Evolutionary conservation across 2,113 vertebrate species (phyloP).

Genomic region (Narcine bancroftii): DNA sequence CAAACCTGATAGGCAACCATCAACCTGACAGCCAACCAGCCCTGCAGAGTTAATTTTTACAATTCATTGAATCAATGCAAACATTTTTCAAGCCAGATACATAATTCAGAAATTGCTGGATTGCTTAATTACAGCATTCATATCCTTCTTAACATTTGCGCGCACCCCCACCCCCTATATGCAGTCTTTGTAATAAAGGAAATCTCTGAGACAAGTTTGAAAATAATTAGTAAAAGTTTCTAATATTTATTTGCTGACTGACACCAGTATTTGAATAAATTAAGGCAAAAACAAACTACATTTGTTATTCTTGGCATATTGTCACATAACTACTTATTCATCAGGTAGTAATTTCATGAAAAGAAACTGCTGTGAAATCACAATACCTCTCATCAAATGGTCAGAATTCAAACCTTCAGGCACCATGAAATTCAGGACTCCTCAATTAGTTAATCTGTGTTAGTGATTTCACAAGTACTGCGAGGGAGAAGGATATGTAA

Average conservation of each 20-base stretch:
- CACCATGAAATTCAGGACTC: too few species aligned
- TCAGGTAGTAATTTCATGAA: constrained; percentile 24
- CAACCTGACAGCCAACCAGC: background rate
- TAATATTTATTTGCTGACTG: background rate
- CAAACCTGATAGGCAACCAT: background rate
- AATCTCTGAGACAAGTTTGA: background rate
- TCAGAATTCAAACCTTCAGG: too few species aligned
- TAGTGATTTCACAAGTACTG: too few species aligned
- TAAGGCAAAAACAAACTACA: background rate
- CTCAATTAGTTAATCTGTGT: too few species aligned
- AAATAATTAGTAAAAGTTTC: background rate
- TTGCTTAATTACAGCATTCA: too few species aligned
- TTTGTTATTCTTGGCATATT: background rate
- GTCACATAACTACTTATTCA: background rate
- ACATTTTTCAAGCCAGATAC: background rate
- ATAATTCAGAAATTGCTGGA: background rate
- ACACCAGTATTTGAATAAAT: background rate
- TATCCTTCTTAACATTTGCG: too few species aligned
- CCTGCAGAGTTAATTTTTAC: background rate
- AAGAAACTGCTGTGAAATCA: too few species aligned
- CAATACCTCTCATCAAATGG: too few species aligned
- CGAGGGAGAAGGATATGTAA: too few species aligned
- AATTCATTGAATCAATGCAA: background rate
- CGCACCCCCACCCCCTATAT: too few species aligned
- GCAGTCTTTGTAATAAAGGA: background rate